Percentiles rank a stretch among this genome's conserved stretches.
Evolutionary conservation across 2,113 vertebrate genomes (phyloP).

Genomic region (Falcunculus frontatus): DNA sequence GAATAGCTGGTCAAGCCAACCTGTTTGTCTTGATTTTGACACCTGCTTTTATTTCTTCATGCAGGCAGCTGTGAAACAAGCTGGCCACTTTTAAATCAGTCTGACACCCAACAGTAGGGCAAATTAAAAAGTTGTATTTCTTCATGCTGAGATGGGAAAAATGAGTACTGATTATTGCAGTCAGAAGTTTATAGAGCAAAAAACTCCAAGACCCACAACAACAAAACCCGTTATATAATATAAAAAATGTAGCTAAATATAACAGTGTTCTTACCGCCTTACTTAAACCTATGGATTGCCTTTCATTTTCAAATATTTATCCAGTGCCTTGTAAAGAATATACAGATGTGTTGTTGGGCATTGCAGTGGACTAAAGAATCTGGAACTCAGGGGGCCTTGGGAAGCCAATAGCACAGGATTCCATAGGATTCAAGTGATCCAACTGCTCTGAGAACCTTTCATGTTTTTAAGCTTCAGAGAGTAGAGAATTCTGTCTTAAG

Average conservation of each 20-base stretch:
- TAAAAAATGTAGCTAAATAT: not conserved
- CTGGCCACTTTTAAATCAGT: slow-evolving; percentile 1
- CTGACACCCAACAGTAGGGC: not conserved
- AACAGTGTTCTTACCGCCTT: not conserved
- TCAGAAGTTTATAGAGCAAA: not conserved
- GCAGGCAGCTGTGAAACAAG: not conserved
- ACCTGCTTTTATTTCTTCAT: not conserved
- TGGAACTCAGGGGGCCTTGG: not conserved
- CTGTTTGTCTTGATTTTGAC: slow-evolving; percentile 25
- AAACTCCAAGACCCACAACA: not conserved
- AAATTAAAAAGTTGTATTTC: not conserved
- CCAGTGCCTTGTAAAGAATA: not conserved
- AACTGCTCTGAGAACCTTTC: not conserved
- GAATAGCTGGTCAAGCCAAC: not conserved
- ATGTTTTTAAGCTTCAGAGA: not conserved
- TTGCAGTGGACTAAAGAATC: not conserved
- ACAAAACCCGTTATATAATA: not conserved
- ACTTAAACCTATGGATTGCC: not conserved
- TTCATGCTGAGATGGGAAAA: not conserved
- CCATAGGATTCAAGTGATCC: not conserved
- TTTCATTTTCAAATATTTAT: not conserved
- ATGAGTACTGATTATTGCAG: not conserved
- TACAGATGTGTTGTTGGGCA: not conserved
- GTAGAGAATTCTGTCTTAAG: not conserved
- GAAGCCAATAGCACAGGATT: not conserved